Conservation (phyloP, 2,113 vertebrate genomes). For the Rhodinocichla rosea region DNA sequence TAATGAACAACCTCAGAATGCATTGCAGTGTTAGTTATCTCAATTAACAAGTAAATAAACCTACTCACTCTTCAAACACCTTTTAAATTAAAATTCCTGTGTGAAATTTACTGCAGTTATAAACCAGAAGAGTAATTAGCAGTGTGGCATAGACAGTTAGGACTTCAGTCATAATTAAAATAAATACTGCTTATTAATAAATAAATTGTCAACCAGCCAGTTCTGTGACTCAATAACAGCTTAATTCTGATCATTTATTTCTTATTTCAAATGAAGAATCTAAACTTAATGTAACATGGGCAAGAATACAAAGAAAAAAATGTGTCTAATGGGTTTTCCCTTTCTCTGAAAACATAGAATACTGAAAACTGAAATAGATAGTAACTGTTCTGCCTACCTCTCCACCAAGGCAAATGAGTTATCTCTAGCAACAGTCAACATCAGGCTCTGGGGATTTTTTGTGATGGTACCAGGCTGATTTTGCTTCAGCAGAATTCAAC, state of each 20-base stretch:
- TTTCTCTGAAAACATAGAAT: neutral
- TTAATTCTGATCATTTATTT: neutral
- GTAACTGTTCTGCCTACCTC: neutral
- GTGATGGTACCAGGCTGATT: neutral
- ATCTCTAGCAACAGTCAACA: neutral
- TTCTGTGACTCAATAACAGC: neutral
- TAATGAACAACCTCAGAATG: neutral
- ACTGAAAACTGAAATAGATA: neutral
- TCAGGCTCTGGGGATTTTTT: neutral
- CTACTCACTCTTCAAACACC: neutral
- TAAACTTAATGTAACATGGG: neutral
- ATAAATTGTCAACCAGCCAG: neutral
- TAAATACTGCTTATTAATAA: neutral
- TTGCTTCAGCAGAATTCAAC: neutral
- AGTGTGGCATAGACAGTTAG: neutral
- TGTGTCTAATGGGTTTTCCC: neutral
- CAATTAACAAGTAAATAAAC: neutral
- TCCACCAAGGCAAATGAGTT: neutral
- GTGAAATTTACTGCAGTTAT: neutral
- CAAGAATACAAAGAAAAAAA: neutral
- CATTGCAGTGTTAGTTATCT: neutral
- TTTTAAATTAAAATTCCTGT: conserved; percentile 39
- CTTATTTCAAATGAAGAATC: neutral
- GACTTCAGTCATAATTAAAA: neutral
- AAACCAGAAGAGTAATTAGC: conserved; percentile 9